These are phyloP conservation scores for Dicerorhinus sumatrensis DNA, from an alignment of 2,113 vertebrate genomes.

Conservation along the genomic window DNA sequence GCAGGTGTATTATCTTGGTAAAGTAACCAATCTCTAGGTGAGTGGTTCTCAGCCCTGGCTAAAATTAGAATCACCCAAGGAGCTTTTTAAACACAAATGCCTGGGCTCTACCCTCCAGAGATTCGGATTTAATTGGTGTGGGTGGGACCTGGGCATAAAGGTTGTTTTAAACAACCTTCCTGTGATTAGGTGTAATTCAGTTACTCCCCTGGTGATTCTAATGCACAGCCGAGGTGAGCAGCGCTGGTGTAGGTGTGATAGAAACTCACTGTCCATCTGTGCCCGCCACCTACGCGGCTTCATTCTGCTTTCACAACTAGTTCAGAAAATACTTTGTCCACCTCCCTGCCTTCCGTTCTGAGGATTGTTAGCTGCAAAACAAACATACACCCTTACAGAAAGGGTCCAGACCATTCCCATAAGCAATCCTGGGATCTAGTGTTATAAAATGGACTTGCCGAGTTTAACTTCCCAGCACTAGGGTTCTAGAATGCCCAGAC, in stretches of 20 bases:
- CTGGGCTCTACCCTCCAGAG: neutral
- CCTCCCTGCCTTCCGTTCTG: neutral
- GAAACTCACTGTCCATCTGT: rapidly evolving
- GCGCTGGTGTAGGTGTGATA: neutral
- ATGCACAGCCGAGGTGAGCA: neutral
- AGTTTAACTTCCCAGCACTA: neutral
- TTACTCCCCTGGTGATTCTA: neutral
- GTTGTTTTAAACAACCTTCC: neutral
- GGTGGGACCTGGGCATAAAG: neutral
- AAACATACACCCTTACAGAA: neutral
- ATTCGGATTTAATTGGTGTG: neutral
- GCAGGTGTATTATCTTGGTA: neutral
- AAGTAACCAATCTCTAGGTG: neutral
- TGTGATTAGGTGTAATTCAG: neutral
- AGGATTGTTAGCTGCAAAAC: neutral
- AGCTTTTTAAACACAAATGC: neutral
- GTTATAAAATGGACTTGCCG: neutral
- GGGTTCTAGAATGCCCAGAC: neutral
- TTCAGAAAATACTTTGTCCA: neutral
- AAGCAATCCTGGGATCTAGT: no score
- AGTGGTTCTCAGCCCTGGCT: neutral
- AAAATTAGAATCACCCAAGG: neutral
- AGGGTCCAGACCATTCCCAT: no score
- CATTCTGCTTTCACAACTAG: neutral
- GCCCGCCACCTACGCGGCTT: rapidly evolving